Conservation (phyloP, 2,797 vertebrate species). For the Lutjanus campechanus region DNA sequence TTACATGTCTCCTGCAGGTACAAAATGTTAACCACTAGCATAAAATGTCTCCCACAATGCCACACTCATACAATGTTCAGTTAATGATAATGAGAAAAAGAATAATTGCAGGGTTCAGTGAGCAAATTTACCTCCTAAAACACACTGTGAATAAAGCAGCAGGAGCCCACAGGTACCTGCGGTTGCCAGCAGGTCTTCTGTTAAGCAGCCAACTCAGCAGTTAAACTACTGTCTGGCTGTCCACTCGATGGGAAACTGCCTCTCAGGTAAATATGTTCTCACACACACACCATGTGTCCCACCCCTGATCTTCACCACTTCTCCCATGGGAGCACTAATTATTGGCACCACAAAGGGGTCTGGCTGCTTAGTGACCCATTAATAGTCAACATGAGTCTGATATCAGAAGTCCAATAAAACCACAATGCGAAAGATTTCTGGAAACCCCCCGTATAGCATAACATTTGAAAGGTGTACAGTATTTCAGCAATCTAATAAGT, state of each 20-base stretch:
- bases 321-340: not conserved
- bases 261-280: not conserved
- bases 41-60: conserved; percentile 14
- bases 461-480: not conserved
- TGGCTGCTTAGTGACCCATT: not conserved
- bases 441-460: too few relatives aligned
- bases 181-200: conserved; percentile 5
- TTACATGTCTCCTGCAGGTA: not conserved
- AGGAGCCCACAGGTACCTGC: conserved; percentile 13
- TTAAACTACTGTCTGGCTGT: not conserved
- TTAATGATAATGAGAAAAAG: conserved; percentile 16
- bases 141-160: conserved; percentile 20
- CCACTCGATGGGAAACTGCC: conserved; percentile 6
- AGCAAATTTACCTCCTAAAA: conserved; percentile 25
- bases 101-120: conserved; percentile 15
- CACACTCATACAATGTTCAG: conserved; percentile 1
- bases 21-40: not conserved
- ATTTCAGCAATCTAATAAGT: not conserved
- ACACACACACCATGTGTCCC: not conserved
- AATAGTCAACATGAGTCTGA: not conserved
- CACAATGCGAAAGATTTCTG: too few relatives aligned
- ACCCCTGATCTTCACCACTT: not conserved
- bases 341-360: not conserved
- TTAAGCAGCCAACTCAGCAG: conserved; percentile 10
- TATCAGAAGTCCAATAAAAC: not conserved